Evolutionary conservation across 2,113 vertebrate species (phyloP).

Genomic region (Willisornis vidua): DNA sequence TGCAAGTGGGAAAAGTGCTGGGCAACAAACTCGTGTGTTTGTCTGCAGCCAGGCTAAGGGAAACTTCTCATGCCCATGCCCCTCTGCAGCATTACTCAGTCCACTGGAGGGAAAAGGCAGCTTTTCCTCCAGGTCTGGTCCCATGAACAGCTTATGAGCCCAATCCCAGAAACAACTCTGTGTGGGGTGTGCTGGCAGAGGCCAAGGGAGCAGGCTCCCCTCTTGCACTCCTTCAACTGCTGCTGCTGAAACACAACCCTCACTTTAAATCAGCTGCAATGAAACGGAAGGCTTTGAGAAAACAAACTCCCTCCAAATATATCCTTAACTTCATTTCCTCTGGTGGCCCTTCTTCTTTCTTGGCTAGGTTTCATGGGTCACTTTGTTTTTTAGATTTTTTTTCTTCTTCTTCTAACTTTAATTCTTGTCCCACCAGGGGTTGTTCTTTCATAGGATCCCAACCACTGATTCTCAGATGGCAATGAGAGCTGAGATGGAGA

Average conservation of each 20-base stretch:
- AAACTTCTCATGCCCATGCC: accelerated
- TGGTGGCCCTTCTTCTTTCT: conserved; percentile 18
- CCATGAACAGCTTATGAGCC: background rate
- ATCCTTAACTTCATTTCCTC: conserved; percentile 63
- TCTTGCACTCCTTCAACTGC: background rate
- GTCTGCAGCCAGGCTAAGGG: background rate
- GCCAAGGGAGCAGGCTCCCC: background rate
- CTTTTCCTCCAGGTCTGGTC: background rate
- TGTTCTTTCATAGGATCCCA: conserved; percentile 42
- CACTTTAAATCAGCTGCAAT: background rate
- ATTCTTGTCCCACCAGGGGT: conserved; percentile 56
- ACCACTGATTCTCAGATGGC: background rate
- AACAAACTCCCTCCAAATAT: conserved; percentile 42
- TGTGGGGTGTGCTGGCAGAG: background rate
- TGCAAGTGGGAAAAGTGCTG: background rate
- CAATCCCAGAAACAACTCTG: background rate
- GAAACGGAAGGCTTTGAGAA: conserved; percentile 58
- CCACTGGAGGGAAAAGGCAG: background rate
- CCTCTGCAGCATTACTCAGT: accelerated
- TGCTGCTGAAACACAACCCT: conserved; percentile 20
- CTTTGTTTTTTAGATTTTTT: background rate
- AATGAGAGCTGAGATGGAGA: background rate
- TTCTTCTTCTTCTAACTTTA: conserved; percentile 37
- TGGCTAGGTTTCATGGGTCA: conserved; percentile 40
- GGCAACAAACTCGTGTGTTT: background rate